Evolutionary conservation across 2,113 vertebrate genomes (phyloP), one percentile per base, ranked within the genome.

Genomic region (Paradoxurus hermaphroditus): DNA sequence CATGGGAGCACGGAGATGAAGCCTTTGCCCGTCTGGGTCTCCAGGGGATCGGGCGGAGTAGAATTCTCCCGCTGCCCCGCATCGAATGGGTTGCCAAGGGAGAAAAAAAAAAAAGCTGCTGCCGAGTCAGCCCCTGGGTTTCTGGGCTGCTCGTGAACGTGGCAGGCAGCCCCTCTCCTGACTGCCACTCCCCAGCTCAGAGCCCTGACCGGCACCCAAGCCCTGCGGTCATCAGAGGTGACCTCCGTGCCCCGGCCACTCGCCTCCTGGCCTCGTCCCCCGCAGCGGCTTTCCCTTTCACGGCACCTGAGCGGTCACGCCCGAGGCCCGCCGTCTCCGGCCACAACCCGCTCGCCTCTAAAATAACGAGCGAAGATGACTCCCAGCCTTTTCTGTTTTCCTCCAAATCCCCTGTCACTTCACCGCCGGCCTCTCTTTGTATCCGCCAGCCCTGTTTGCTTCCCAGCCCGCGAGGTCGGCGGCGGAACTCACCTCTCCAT

Each of bases 231-330:
- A 7, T 46, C 41, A 25, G 44, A 59, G n/a, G 9, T 19, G 36
- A 49, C 34, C 62, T 51, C 51, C 10, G 27, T 4, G 7, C n/a
- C 2, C 7, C 1, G 63, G 19, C 34, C 4, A 0, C 65, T n/a
- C 0, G 0, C 15, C 36, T 59, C 27, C n/a, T 29, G 10, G 82
- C 31, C 39, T 62, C 72, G 78, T 72, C 15, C 4, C 65, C 62
- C 82, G 62, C 19, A 41, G 68, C 0, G 7, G 31, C 19, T 0
- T 44, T 68, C 67, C 51, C 15, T 34, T 11, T 15, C 53, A 7
- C 34, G 29, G 23, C 6, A 2, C 29, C 73, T 85, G 83, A 19
- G 49, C 65, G 27, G 13, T 27, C 46, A 27, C 0, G 0, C 46
- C 10, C 14, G 15, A 51, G 39, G 29, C 15, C 8, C 23, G 19